Evolutionary conservation across 2,113 vertebrate species (phyloP).

Genomic region (Aspidoscelis tigris): DNA sequence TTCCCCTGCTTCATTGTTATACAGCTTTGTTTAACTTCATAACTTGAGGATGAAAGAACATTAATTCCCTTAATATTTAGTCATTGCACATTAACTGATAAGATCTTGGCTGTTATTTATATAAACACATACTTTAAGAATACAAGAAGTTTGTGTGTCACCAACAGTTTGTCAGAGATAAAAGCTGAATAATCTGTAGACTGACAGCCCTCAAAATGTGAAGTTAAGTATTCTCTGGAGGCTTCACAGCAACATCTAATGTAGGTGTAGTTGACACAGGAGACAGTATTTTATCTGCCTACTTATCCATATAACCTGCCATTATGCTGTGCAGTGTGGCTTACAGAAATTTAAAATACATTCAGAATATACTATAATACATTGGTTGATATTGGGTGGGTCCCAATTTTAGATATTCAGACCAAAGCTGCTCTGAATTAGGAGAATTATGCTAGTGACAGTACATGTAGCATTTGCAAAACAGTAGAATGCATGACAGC

Average conservation of each 20-base stretch:
- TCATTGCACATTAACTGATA: background rate
- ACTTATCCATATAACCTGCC: too few relatives aligned
- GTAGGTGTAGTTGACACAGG: background rate
- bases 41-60: conserved; percentile 38
- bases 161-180: conserved; percentile 21
- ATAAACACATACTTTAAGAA: conserved; percentile 24
- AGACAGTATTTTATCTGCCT: background rate
- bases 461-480: too few relatives aligned
- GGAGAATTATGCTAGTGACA: too few relatives aligned
- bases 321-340: too few relatives aligned
- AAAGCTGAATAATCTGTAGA: conserved; percentile 28
- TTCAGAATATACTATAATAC: too few relatives aligned
- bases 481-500: too few relatives aligned
- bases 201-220: background rate
- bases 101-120: conserved; percentile 37
- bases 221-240: background rate
- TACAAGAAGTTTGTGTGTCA: background rate
- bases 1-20: accelerated
- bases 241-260: background rate
- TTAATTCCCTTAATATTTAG: conserved; percentile 38
- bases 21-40: background rate
- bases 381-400: too few relatives aligned
- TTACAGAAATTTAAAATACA: too few relatives aligned
- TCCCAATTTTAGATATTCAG: too few relatives aligned
- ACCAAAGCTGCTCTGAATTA: too few relatives aligned